Conservation (phyloP, 2,888 invertebrate species). For the Sphinx pinastri region DNA sequence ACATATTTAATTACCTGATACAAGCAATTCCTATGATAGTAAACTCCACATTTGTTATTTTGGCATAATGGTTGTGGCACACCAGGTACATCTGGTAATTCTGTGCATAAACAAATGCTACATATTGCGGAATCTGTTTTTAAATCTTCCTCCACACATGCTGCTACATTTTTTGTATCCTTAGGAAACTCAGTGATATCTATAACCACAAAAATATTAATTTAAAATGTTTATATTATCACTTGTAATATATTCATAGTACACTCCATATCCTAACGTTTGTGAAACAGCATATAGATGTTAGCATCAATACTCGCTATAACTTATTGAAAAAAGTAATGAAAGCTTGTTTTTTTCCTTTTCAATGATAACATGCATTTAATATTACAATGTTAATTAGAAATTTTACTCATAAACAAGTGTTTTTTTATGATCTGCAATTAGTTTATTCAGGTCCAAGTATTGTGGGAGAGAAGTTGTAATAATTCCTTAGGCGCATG, state of each 20-base stretch:
- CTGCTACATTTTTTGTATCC: conserved; percentile 25
- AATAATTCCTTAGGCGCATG: too few relatives aligned
- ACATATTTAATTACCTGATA: conserved; percentile 58
- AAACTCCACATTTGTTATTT: conserved; percentile 63
- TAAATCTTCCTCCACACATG: conserved; percentile 28
- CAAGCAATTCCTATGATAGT: conserved; percentile 69
- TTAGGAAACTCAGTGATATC: conserved; percentile 52
- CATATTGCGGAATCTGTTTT: conserved; percentile 47
- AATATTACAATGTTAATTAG: too few relatives aligned
- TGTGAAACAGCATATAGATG: too few relatives aligned
- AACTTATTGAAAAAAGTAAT: too few relatives aligned
- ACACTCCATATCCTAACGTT: too few relatives aligned
- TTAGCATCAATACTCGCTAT: too few relatives aligned
- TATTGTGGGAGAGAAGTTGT: too few relatives aligned
- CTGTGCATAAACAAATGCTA: conserved; percentile 67
- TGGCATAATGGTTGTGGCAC: conserved; percentile 73
- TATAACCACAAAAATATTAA: conserved; percentile 39
- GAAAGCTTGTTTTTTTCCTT: too few relatives aligned
- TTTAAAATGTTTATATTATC: background rate
- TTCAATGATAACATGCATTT: too few relatives aligned
- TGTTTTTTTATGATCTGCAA: too few relatives aligned
- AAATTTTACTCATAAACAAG: too few relatives aligned
- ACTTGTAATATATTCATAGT: background rate
- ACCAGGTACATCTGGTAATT: conserved; percentile 54
- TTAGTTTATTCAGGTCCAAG: too few relatives aligned